Base-by-base conservation (phyloP, 2,797 vertebrate species). In the Mergus octosetaceus region DNA sequence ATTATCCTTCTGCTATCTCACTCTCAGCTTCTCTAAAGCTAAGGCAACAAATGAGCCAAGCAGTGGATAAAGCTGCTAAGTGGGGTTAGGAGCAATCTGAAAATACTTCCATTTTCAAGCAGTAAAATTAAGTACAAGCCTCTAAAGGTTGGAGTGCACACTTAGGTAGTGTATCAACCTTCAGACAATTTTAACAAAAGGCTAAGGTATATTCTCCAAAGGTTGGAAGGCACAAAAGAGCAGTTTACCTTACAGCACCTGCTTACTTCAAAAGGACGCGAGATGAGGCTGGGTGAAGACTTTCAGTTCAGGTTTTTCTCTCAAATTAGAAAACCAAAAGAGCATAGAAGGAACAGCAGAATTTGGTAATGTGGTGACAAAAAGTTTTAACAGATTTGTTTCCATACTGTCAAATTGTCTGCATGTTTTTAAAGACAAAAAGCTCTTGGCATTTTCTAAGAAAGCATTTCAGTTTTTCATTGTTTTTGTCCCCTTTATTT, bases 321-420 rank as follows among this genome's bases (percentile, higher is more conserved):
- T 66, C 64, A 39, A 65, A 3, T 47, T 16, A n/a, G 8, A 34
- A 83, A 89, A 56, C 1, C 2, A 56, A 28, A 45, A 72, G 11
- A 72, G 61, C 0, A 0, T 11, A 32, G 30, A 9, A 74, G 3
- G 32, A 62, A 71, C 45, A 61, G 3, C 6, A 45, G 13, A 3
- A 74, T 80, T 64, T 77, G 2, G 4, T 38, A 41, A 41, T 3
- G 11, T 0, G 2, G 13, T 12, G 5, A 45, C 32, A 13, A 25
- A 2, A 39, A 38, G 8, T 34, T 75, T 73, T 57, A 86, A 85
- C 17, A 58, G 5, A 66, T 47, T 53, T 62, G 5, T 4, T 58
- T 45, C 78, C 13, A 24, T 43, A 45, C 80, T 85, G 45, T 30
- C 3, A 84, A 75, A 25, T 16, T 6, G 5, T 13, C 51, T 36